Evolutionary conservation across 2,888 invertebrate genomes (phyloP).

Genomic region (Erebia epiphron): DNA sequence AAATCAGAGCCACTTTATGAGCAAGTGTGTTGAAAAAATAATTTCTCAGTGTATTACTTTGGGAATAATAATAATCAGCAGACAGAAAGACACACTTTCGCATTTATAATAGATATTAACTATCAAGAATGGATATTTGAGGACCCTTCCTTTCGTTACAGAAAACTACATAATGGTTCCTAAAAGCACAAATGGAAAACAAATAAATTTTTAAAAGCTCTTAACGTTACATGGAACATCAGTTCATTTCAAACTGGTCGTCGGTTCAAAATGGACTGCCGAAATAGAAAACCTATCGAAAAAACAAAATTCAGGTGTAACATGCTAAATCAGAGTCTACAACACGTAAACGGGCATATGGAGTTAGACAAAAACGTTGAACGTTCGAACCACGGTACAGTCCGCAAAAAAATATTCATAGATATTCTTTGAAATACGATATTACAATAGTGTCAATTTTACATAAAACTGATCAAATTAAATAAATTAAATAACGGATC

Average conservation of each 20-base stretch:
- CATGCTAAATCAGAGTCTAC: constrained; percentile 67
- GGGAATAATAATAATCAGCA: too few species aligned
- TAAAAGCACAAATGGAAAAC: constrained; percentile 35
- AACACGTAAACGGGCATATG: constrained; percentile 46
- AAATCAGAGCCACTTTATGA: too few species aligned
- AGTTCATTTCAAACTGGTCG: constrained; percentile 34
- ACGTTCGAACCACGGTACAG: constrained; percentile 47
- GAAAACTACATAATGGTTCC: constrained; percentile 27
- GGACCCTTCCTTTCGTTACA: background rate
- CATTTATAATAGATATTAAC: too few species aligned
- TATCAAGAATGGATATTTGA: background rate
- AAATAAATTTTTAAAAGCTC: constrained; percentile 35
- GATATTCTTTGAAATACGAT: background rate
- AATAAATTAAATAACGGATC: background rate
- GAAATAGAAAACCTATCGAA: constrained; percentile 40
- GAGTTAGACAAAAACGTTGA: constrained; percentile 66
- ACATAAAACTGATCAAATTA: background rate
- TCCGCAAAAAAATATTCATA: constrained; percentile 1
- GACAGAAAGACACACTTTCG: too few species aligned
- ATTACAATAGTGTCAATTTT: background rate
- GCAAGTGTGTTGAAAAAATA: too few species aligned
- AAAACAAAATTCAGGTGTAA: constrained; percentile 55
- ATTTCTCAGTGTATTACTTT: too few species aligned
- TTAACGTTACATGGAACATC: constrained; percentile 37
- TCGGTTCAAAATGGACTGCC: constrained; percentile 30